Conservation (phyloP, 2,888 invertebrate species). For the Molorchus minor region DNA sequence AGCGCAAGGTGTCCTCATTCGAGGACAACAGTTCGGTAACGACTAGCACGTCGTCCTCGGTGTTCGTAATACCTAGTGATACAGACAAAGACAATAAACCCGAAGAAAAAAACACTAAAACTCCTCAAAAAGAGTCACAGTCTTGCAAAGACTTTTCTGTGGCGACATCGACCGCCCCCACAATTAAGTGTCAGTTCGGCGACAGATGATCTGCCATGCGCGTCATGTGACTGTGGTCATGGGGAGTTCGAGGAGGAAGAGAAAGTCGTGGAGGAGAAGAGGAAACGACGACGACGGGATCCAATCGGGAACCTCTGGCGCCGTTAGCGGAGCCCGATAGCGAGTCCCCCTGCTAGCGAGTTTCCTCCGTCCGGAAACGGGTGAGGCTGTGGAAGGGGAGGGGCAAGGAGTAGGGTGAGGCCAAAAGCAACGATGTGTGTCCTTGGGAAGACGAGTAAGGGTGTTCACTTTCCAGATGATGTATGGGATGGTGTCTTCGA, state of each 20-base stretch:
- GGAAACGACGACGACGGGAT: constrained; percentile 54
- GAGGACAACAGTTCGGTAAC: constrained; percentile 60
- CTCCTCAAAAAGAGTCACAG: constrained; percentile 59
- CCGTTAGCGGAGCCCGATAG: constrained; percentile 77
- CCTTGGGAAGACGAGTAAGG: constrained; percentile 97
- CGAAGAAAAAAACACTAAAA: constrained; percentile 61
- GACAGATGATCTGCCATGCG: constrained; percentile 68
- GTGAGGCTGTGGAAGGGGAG: constrained; percentile 50
- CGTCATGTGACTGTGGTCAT: constrained; percentile 65
- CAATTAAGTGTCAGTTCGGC: constrained; percentile 81
- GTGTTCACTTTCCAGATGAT: constrained; percentile 35
- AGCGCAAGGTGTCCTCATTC: constrained; percentile 62
- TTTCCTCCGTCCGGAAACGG: constrained; percentile 62
- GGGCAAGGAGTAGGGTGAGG: constrained; percentile 64
- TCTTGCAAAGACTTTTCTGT: constrained; percentile 62
- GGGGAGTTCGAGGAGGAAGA: constrained; percentile 59
- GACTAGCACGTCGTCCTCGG: constrained; percentile 47
- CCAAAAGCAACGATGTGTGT: constrained; percentile 84
- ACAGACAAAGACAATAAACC: constrained; percentile 64
- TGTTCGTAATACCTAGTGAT: constrained; percentile 54
- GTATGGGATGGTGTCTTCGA: constrained; percentile 14
- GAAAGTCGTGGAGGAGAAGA: constrained; percentile 16
- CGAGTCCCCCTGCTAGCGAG: constrained; percentile 74
- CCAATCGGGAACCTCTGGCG: constrained; percentile 63
- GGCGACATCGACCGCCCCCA: constrained; percentile 63